phyloP scores from a whole-genome alignment of 2,888 invertebrate genomes.

The Orthosia cruda region DNA sequence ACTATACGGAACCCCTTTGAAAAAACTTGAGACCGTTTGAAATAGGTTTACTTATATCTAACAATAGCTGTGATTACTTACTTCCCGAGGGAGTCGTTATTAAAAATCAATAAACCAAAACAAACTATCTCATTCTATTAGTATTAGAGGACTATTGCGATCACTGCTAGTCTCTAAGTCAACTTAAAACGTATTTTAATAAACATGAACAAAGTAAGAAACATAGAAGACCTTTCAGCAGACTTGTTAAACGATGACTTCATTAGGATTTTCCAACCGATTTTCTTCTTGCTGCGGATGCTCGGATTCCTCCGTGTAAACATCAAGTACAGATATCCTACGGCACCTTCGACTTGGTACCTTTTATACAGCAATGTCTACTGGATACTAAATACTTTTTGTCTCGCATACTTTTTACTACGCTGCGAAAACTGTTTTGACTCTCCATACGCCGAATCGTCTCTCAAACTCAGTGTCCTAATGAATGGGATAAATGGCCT shows the following conservation, averaged over 20 bases:
- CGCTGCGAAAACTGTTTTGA: constrained; percentile 67
- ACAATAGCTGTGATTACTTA: too few species aligned
- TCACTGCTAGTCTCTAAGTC: constrained; percentile 26
- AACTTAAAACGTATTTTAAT: not conserved
- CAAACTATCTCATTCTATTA: not conserved
- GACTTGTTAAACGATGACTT: constrained; percentile 82
- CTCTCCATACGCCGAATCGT: constrained; percentile 65
- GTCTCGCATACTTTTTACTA: constrained; percentile 62
- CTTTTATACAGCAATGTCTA: constrained; percentile 71
- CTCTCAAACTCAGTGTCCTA: constrained; percentile 72
- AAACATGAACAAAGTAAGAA: constrained; percentile 50
- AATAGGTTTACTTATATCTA: constrained; percentile 6
- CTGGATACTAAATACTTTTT: constrained; percentile 71
- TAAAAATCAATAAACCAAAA: constrained; percentile 12
- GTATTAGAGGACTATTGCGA: not conserved
- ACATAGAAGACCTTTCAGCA: constrained; percentile 74
- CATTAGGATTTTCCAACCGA: constrained; percentile 74
- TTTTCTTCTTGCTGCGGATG: constrained; percentile 72
- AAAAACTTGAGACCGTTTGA: not conserved
- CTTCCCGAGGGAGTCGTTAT: constrained; percentile 39
- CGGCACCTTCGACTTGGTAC: constrained; percentile 72
- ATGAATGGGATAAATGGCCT: constrained; percentile 69
- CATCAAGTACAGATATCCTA: constrained; percentile 78
- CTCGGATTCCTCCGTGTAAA: constrained; percentile 78
- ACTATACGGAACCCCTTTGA: not conserved